Conservation (phyloP, 2,797 vertebrate species). For the Heliangelus exortis region DNA sequence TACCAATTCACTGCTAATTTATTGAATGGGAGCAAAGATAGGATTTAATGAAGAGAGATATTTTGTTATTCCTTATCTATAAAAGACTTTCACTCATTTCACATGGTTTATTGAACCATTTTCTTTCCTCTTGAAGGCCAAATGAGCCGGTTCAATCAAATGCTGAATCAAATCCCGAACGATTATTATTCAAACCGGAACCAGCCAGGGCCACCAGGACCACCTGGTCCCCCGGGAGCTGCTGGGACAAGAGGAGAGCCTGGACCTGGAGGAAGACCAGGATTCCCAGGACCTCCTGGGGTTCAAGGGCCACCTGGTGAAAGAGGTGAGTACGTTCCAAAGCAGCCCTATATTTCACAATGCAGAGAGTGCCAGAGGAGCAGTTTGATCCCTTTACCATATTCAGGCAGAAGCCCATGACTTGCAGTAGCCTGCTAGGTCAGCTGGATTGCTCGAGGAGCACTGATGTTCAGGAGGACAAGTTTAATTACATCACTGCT, state of each 20-base stretch:
- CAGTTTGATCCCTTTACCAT: background rate
- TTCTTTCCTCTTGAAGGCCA: constrained; percentile 82
- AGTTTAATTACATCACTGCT: background rate
- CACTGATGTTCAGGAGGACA: background rate
- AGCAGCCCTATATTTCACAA: background rate
- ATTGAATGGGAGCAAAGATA: background rate
- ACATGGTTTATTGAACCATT: background rate
- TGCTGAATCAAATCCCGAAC: constrained; percentile 96
- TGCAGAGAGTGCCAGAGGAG: background rate
- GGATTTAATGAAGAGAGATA: background rate
- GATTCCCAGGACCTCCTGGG: constrained; percentile 91
- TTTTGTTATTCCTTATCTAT: background rate
- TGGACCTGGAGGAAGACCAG: constrained; percentile 87
- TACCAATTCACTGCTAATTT: background rate
- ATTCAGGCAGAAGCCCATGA: background rate
- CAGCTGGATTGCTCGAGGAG: background rate
- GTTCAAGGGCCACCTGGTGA: constrained; percentile 90
- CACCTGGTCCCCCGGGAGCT: constrained; percentile 84
- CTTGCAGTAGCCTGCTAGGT: background rate
- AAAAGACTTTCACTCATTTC: background rate
- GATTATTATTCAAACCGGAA: constrained; percentile 87
- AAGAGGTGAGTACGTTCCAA: constrained; percentile 80
- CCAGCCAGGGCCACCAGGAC: constrained; percentile 89
- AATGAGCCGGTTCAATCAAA: constrained; percentile 91
- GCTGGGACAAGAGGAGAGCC: constrained; percentile 89